Base-by-base conservation (phyloP, 2,888 invertebrate genomes). In the Agrilus biguttatus region DNA sequence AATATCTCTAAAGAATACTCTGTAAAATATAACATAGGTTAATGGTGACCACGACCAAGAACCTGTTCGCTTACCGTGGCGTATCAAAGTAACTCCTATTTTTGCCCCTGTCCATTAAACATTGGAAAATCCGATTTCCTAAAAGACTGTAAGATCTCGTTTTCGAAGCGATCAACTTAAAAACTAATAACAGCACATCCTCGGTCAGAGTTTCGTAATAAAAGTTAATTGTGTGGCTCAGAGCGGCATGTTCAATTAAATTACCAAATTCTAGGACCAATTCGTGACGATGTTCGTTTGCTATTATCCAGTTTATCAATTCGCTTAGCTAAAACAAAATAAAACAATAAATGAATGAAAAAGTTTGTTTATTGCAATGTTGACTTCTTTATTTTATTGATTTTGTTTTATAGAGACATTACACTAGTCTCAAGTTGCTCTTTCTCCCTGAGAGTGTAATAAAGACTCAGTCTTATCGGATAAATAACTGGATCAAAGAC, bases 91-190 rank as follows among this genome's bases (percentile, higher is more conserved):
- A 57, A 1, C 56, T 45, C 12, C 59, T 61, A 47, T 79, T 78
- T 0, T 63, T 56, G 33, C 67, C 65, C 35, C 77, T 65, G 52
- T 79, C 78, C 5, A 78, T 56, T 40, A 78, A 61, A 49, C 68
- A 65, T 34, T 74, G 70, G 33, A 77, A 54, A 1, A 78, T 66
- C 13, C 74, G 63, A 51, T 72, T 72, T 0, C 75, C 77, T 12
- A 75, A 56, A 0, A 77, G 58, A 52, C 71, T 74, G 34, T 69
- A 65, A 5, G 71, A 52, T 37, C 65, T 53, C 45, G 69, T 68
- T 1, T 55, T 41, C 0, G 74, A 74, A 0, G 67, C 61, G 14
- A 77, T 67, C 55, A 77, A 63, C 12, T 54, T 52, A 44, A 75
- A 56, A 0, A 76, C 54, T 23, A 70, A 56, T 6, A 65, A 62